Percentiles rank a stretch among this genome's conserved stretches.
Conservation (phyloP, 1,140 invertebrate species). For the Drosophila punjabiensis region DNA sequence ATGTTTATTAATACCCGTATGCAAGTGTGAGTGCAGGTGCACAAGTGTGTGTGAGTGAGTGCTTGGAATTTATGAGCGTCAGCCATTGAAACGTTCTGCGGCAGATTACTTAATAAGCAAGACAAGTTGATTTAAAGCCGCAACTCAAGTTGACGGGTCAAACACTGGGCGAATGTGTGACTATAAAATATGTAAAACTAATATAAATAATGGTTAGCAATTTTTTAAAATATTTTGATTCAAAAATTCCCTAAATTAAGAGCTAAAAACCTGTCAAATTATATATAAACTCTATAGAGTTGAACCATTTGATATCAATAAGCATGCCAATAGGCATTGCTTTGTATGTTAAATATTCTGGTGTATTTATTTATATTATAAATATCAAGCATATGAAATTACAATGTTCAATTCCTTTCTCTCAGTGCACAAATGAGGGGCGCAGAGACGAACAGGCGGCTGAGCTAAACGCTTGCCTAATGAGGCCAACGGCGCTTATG, state of each 20-base stretch:
- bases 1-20: slow-evolving; percentile 10
- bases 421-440: not conserved
- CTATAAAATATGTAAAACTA: not conserved
- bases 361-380: not conserved
- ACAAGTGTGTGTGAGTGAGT: not conserved
- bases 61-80: slow-evolving; percentile 23
- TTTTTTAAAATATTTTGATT: not conserved
- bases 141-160: not conserved
- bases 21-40: slow-evolving; percentile 4
- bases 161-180: not conserved
- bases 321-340: too few species aligned
- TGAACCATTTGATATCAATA: too few species aligned
- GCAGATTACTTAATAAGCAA: slow-evolving; percentile 63
- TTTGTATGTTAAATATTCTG: not conserved
- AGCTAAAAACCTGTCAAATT: not conserved
- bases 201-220: not conserved
- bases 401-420: not conserved
- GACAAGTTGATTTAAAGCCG: slow-evolving; percentile 65
- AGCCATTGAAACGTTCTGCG: slow-evolving; percentile 40
- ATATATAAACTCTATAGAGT: not conserved
- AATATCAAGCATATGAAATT: too few species aligned
- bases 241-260: not conserved
- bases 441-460: not conserved
- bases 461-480: slow-evolving; percentile 21
- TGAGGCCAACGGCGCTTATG: slow-evolving; percentile 69